Base-by-base conservation (phyloP, 2,113 vertebrate species). In the Pipra filicauda region DNA sequence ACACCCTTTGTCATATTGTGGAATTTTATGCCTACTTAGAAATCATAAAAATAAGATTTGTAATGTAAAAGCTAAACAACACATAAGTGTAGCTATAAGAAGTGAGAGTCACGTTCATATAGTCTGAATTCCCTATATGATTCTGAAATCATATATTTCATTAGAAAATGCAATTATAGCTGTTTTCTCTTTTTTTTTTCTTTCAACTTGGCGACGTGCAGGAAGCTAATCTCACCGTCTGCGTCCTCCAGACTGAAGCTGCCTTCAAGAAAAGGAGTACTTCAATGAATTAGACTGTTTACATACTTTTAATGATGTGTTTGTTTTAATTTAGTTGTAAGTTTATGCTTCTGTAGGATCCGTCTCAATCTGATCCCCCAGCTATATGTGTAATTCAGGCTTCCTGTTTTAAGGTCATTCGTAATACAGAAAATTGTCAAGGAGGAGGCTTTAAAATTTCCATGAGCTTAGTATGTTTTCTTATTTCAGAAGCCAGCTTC, bases 311-410 rank as follows among this genome's bases (percentile, higher is more conserved):
- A 81, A 93, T 95, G 84, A 59, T 78, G 30, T 78, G 33, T 94
- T 85, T 96, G 55, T 92, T 96, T 91, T 96, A 93, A 93, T 91
- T 91, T 95, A 82, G 28, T 87, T 80, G 16, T 58, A 85, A 91
- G 46, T 84, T 94, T 70, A 83, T 92, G 55, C n/a, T 91, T 84
- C 83, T 87, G 66, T 83, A 76, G 33, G 51, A 83, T 95, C 79
- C 55, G 73, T 84, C 61, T 93, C 65, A 94, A 66, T 85, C 46
- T 69, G 67, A 52, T 86, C 52, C 78, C 37, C 54, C 75, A 90
- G 90, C 62, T 87, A 59, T 73, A 59, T 37, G 5, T 66, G 11
- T 76, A 89, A 74, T 58, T 62, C 35, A 71, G 61, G 11, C 44
- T 76, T 78, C 88, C 92, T 91, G 64, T 88, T 96, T 80, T 78